Evolutionary conservation across 2,888 invertebrate genomes (phyloP).

Genomic region (Sarcophaga variegata): DNA sequence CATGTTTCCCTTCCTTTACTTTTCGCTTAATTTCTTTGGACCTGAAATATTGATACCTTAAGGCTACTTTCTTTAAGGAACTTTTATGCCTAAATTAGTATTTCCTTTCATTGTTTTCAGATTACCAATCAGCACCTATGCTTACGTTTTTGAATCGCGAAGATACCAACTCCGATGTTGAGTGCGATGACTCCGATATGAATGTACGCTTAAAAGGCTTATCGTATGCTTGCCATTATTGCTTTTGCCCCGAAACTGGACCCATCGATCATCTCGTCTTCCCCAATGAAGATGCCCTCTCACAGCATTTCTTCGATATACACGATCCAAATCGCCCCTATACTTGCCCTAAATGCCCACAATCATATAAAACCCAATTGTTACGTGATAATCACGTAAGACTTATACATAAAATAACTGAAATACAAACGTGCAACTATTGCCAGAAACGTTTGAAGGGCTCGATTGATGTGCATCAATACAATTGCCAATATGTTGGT

Average conservation of each 20-base stretch:
- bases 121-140: neutral
- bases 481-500: conserved; percentile 67
- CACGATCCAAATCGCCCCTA: conserved; percentile 72
- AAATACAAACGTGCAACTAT: conserved; percentile 63
- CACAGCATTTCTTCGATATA: conserved; percentile 72
- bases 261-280: conserved; percentile 69
- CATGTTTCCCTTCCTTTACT: too few relatives aligned
- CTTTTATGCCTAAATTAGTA: neutral
- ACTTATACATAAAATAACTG: conserved; percentile 49
- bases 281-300: conserved; percentile 67
- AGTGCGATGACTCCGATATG: conserved; percentile 47
- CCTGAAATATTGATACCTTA: neutral
- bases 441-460: conserved; percentile 66
- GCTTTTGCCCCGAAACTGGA: conserved; percentile 65
- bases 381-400: conserved; percentile 68
- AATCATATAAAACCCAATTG: conserved; percentile 60
- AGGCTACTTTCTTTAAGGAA: neutral
- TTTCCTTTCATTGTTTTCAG: conserved; percentile 9
- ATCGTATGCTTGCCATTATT: conserved; percentile 72
- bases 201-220: conserved; percentile 61
- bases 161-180: conserved; percentile 36
- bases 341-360: conserved; percentile 70
- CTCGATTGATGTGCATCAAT: conserved; percentile 64
- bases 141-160: conserved; percentile 26
- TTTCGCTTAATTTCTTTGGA: neutral